Base-by-base conservation (phyloP, 2,797 vertebrate genomes). In the Allobates femoralis region DNA sequence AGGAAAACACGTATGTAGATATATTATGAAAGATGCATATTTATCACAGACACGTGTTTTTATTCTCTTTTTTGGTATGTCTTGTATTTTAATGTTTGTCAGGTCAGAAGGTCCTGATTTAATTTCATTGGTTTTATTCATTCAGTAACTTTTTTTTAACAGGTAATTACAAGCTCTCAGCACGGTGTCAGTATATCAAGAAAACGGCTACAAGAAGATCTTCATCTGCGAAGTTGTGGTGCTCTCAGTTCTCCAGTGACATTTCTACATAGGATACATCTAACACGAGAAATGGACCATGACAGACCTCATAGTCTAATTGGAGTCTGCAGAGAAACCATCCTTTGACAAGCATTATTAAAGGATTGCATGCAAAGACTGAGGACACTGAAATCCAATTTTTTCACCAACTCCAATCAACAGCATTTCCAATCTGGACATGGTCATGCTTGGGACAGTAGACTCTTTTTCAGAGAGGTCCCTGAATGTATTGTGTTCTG, bases 211-310 rank as follows among this genome's bases (percentile, higher is more conserved):
- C 93, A 92, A 0, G 94, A 94, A 80, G 97, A 97, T 16, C 94
- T 97, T 85, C 96, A 97, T 89, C 96, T 98, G 28, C 96, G 92
- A 92, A 98, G 97, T 93, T 98, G 97, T 0, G 95, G 95, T 0
- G 95, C 95, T 12, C 91, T 96, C 89, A 97, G 96, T 88, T 96
- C 94, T 3, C 83, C 89, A 0, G 91, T 92, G 0, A 93, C 93
- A 85, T 91, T 91, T 41, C 85, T 91, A 77, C 92, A 90, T 69
- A 94, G 91, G 89, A 90, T 94, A 89, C 91, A n/a, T 19, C 85
- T 91, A 88, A 41, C 90, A 85, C 91, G 85, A 89, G 87, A 74
- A 5, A 50, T 84, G 50, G 92, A 88, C 79, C 78, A 91, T 87
- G 95, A 94, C 90, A 91, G 95, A 85, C 93, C 94, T 12, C 94